Percentiles rank a stretch among this genome's conserved stretches.
phyloP scores from a whole-genome alignment of 2,888 invertebrate genomes.

The Capitulum mitella region DNA sequence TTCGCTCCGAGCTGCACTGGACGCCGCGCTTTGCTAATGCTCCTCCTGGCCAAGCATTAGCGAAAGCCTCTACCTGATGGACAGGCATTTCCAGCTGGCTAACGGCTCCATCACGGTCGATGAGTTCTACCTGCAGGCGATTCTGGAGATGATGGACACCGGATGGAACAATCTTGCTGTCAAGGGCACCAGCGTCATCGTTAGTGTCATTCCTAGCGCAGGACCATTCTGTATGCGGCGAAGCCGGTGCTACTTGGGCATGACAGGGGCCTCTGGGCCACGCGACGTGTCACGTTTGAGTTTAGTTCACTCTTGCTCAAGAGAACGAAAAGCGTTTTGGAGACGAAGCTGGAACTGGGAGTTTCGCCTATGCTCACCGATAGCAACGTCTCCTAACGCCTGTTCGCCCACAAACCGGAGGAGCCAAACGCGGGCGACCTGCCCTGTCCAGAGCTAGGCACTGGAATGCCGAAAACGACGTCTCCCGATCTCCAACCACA shows the following conservation, averaged over 20 bases:
- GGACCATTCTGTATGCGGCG: not conserved
- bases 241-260: not conserved
- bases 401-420: not conserved
- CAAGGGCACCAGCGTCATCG: too few species aligned
- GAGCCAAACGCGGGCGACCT: not conserved
- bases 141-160: not conserved
- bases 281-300: not conserved
- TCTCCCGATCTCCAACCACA: not conserved
- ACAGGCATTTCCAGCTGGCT: not conserved
- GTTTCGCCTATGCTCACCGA: not conserved
- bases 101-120: not conserved
- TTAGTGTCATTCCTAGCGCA: too few species aligned
- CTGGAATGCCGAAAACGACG: not conserved
- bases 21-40: slow-evolving; percentile 28
- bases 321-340: not conserved
- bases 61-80: not conserved
- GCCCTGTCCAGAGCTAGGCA: not conserved
- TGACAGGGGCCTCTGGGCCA: not conserved
- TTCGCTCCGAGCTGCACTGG: slow-evolving; percentile 32
- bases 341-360: not conserved
- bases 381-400: not conserved
- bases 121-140: not conserved
- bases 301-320: not conserved
- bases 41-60: not conserved
- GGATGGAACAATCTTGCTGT: not conserved